Base-by-base conservation (phyloP, 2,888 invertebrate genomes). In the Pinctada fucata region DNA sequence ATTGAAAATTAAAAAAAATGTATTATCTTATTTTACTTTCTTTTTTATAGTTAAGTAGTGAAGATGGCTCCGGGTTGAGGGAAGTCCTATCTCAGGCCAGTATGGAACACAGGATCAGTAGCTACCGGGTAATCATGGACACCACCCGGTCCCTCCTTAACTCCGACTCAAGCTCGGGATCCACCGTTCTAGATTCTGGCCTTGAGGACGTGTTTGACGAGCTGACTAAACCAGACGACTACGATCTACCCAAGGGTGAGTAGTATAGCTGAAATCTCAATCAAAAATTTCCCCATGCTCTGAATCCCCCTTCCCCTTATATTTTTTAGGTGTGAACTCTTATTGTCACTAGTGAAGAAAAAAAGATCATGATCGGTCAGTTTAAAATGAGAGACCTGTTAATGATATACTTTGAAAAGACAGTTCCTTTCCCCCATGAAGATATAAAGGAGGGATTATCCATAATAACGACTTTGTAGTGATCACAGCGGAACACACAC, bases 61-160 rank as follows among this genome's bases (percentile, higher is more conserved):
- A 84, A 52, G 82, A 85, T 84, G 87, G 86, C 74, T 65, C 78
- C 51, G 80, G 81, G 76, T 47, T 88, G 81, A 86, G 82, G 76
- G 82, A 80, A 58, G 72, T 81, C 67, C 72, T 86, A 66, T 78
- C 81, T 51, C 79, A 81, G 79, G 87, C 85, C 72, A 82, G 83
- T 76, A 88, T 88, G 88, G 89, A 90, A 78, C 83, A 88, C 74
- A 79, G 85, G 72, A 83, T 90, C 79, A 87, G 84, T 78, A 89
- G 89, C 82, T 90, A 90, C 81, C 85, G 88, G 31, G 84, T 90
- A 74, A 88, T 89, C 69, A 86, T 89, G 78, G 86, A 87, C 68
- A 87, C 88, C 68, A 85, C 89, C 31, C 83, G 84, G 76, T 85
- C 87, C 78, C 85, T 87, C 65, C 79, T 88, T 13, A 84, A 84